Conservation (phyloP, 1,140 invertebrate genomes). For the Pararge aegeria region DNA sequence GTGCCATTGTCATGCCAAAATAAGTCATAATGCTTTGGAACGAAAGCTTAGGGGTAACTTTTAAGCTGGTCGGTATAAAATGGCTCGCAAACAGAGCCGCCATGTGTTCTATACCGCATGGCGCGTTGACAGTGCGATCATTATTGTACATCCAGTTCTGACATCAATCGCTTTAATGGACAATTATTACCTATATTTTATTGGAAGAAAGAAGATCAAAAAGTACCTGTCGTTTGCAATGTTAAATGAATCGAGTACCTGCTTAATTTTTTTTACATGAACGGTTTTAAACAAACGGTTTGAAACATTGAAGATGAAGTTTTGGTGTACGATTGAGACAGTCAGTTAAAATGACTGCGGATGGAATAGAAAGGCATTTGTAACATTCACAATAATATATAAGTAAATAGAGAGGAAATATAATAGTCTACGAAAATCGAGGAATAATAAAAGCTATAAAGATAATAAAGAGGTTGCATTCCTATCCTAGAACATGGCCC, state of each 20-base stretch:
- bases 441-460: no score
- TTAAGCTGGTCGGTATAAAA: slow-evolving; percentile 13
- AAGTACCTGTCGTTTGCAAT: background rate
- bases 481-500: no score
- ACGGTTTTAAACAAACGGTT: no score
- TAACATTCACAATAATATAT: no score
- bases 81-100: slow-evolving; percentile 38
- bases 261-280: no score
- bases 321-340: no score
- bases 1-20: slow-evolving; percentile 20
- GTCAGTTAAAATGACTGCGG: no score
- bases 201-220: background rate
- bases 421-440: no score
- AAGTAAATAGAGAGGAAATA: no score
- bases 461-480: no score
- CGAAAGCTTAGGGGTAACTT: slow-evolving; percentile 12
- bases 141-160: slow-evolving; percentile 48
- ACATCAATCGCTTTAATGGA: slow-evolving; percentile 34
- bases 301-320: no score
- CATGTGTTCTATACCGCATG: slow-evolving; percentile 64
- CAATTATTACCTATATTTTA: slow-evolving; percentile 9
- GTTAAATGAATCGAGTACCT: background rate
- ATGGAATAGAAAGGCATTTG: no score
- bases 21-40: slow-evolving; percentile 6
- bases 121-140: slow-evolving; percentile 64